Evolutionary conservation across 2,797 vertebrate species (phyloP).

Genomic region (Semaprochilodus insignis): DNA sequence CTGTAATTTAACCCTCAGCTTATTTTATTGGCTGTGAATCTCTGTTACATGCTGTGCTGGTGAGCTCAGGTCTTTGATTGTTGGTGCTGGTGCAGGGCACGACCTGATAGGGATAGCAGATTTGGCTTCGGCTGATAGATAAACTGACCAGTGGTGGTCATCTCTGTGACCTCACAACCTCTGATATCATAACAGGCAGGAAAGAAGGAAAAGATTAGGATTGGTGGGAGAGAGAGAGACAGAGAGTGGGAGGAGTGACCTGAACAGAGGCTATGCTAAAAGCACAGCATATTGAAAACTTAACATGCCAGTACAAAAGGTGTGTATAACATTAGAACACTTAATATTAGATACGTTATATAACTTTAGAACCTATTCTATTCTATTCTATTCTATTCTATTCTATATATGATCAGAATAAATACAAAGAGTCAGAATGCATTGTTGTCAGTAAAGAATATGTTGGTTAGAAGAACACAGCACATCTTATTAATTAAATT

Average conservation of each 20-base stretch:
- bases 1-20: neutral
- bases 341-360: too few species aligned
- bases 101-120: constrained; percentile 34
- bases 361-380: too few species aligned
- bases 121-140: constrained; percentile 20
- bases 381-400: too few species aligned
- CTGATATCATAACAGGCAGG: constrained; percentile 66
- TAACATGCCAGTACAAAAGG: too few species aligned
- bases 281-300: too few species aligned
- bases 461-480: too few species aligned
- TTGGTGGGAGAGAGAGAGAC: constrained; percentile 27
- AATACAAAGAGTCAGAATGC: too few species aligned
- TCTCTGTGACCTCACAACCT: constrained; percentile 14
- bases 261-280: constrained; percentile 36
- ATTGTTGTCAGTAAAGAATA: too few species aligned
- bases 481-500: too few species aligned
- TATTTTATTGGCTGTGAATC: neutral
- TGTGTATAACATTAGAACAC: too few species aligned
- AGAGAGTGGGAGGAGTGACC: neutral
- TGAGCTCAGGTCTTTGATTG: constrained; percentile 14
- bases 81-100: neutral
- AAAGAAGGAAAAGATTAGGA: constrained; percentile 52
- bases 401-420: too few species aligned
- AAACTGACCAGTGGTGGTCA: constrained; percentile 15
- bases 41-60: neutral